Percentiles rank a stretch among this genome's conserved stretches.
These are phyloP conservation scores for Ctenosaura bakeri DNA, from an alignment of 2,797 vertebrate species.

Conservation along the genomic window DNA sequence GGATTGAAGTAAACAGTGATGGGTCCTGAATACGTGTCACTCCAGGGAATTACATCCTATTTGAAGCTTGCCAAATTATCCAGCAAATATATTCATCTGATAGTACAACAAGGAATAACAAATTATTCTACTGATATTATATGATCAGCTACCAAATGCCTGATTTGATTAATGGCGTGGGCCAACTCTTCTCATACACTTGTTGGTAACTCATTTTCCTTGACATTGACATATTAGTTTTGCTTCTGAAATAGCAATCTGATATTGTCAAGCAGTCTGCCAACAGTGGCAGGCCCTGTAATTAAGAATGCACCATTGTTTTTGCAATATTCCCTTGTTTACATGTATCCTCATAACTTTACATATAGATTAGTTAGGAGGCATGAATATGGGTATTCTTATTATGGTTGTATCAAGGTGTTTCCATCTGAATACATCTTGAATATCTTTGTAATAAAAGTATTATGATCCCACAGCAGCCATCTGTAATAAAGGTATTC, in stretches of 20 bases:
- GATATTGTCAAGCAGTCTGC: slow-evolving; percentile 21
- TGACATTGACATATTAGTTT: slow-evolving; percentile 18
- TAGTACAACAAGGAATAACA: slow-evolving; percentile 36
- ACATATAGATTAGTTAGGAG: slow-evolving; percentile 21
- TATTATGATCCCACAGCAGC: not conserved
- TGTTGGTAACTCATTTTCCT: slow-evolving; percentile 31
- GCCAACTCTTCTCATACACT: slow-evolving; percentile 10
- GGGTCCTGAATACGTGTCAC: slow-evolving; percentile 41
- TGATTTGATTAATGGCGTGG: slow-evolving; percentile 35
- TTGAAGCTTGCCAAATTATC: slow-evolving; percentile 23
- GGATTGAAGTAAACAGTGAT: slow-evolving; percentile 16
- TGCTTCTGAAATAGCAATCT: slow-evolving; percentile 10
- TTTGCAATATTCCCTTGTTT: slow-evolving; percentile 20
- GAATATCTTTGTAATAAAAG: not conserved
- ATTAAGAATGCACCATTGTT: slow-evolving; percentile 31
- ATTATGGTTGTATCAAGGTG: not conserved
- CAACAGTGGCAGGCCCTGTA: slow-evolving; percentile 11
- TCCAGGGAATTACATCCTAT: not conserved
- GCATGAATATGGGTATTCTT: not conserved
- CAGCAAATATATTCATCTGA: slow-evolving; percentile 32
- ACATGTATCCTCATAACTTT: slow-evolving; percentile 31
- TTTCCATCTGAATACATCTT: slow-evolving; percentile 23
- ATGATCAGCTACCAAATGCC: slow-evolving; percentile 22
- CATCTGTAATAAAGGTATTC: too few relatives aligned
- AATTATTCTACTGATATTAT: slow-evolving; percentile 19